Conservation (phyloP, 2,797 vertebrate species). For the Sebastes trivittatus region DNA sequence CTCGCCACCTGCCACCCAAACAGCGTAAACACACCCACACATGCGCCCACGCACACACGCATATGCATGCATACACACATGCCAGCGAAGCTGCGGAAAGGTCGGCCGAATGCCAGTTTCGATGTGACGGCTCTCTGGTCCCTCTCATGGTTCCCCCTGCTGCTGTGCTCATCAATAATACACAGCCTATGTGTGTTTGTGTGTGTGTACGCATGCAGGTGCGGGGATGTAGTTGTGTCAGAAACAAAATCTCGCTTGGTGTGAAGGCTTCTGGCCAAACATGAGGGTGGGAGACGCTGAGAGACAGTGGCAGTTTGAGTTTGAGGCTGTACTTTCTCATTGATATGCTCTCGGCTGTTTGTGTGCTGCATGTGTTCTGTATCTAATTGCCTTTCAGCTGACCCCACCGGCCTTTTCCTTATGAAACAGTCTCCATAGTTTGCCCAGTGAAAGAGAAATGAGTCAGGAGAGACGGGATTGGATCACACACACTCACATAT, state of each 20-base stretch:
- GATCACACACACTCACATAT: not conserved
- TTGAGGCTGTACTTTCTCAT: slow-evolving; percentile 22
- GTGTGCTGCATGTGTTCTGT: slow-evolving; percentile 8
- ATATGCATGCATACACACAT: slow-evolving; percentile 16
- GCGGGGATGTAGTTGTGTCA: slow-evolving; percentile 6
- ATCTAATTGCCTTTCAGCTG: slow-evolving; percentile 33
- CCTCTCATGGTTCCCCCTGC: slow-evolving; percentile 56
- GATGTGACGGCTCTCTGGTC: slow-evolving; percentile 44
- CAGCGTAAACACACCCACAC: slow-evolving; percentile 38
- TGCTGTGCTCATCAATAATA: slow-evolving; percentile 78
- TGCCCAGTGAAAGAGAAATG: slow-evolving; percentile 2
- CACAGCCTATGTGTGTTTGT: slow-evolving; percentile 40
- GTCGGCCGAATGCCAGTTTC: slow-evolving; percentile 71
- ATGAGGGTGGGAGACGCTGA: slow-evolving; percentile 1
- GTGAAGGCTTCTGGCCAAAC: slow-evolving; percentile 21
- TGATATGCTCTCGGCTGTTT: slow-evolving; percentile 11
- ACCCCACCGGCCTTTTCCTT: slow-evolving; percentile 19
- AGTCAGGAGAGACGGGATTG: not conserved
- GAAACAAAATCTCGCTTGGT: slow-evolving; percentile 9
- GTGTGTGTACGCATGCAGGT: not conserved
- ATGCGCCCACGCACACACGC: not conserved
- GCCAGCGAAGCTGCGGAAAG: slow-evolving; percentile 53
- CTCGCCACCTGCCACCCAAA: slow-evolving; percentile 44
- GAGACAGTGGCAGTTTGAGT: not conserved
- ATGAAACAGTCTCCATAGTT: slow-evolving; percentile 22